phyloP scores from a whole-genome alignment of 1,140 invertebrate genomes.

The Coenobita brevimanus region DNA sequence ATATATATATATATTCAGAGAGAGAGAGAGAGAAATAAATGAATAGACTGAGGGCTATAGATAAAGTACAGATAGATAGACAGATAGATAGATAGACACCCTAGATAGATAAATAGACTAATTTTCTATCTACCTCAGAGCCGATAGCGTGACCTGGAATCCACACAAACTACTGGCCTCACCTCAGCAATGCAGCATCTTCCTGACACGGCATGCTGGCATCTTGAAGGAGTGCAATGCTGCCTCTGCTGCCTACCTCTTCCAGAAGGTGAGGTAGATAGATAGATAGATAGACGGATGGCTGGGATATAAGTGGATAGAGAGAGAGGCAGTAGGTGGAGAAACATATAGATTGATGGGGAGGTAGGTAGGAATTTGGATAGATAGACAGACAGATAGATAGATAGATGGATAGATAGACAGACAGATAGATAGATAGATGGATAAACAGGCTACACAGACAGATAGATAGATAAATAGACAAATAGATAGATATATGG shows the following conservation, averaged over 20 bases:
- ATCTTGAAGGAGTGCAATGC: constrained; percentile 84
- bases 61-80: no score
- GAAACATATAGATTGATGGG: no score
- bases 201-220: constrained; percentile 80
- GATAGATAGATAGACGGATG: constrained; percentile 70
- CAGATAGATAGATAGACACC: no score
- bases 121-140: constrained; percentile 74
- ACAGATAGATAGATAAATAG: constrained; percentile 71
- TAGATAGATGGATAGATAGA: no score
- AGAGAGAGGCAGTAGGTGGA: not conserved
- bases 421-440: constrained; percentile 83
- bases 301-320: not conserved
- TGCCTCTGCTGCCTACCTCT: constrained; percentile 87
- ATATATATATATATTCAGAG: no score
- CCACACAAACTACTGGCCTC: constrained; percentile 93
- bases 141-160: constrained; percentile 93
- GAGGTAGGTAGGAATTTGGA: no score
- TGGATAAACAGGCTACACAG: constrained; percentile 96
- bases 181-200: constrained; percentile 90
- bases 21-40: no score
- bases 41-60: no score
- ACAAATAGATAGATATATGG: no score
- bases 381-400: no score
- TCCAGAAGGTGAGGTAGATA: constrained; percentile 81
- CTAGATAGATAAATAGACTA: no score